phyloP scores from a whole-genome alignment of 2,113 vertebrate genomes.

The Anhinga rufa region DNA sequence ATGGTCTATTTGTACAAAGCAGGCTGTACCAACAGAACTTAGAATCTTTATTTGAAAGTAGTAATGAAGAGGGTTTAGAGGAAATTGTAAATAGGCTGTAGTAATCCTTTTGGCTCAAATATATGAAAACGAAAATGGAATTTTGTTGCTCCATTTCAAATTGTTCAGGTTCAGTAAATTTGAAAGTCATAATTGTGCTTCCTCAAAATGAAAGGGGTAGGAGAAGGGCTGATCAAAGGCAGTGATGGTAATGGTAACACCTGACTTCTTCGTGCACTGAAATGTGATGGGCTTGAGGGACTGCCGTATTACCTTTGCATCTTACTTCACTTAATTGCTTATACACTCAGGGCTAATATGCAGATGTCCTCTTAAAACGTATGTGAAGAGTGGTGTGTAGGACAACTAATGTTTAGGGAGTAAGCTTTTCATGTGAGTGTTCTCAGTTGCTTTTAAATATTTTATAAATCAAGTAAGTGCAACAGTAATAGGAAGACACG shows the following conservation, averaged over 20 bases:
- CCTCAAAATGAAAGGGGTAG: neutral
- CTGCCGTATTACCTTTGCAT: neutral
- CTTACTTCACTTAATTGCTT: neutral
- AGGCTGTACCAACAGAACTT: neutral
- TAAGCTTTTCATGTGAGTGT: neutral
- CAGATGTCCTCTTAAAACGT: neutral
- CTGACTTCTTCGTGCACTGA: neutral
- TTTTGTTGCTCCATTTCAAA: neutral
- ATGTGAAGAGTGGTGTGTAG: neutral
- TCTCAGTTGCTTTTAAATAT: neutral
- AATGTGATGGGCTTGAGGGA: neutral
- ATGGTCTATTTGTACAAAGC: neutral
- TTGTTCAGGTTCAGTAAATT: neutral
- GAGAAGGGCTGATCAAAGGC: neutral
- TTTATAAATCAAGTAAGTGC: neutral
- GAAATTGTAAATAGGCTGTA: neutral
- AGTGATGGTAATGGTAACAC: neutral
- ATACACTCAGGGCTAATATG: neutral
- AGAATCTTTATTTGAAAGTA: neutral
- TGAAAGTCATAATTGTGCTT: neutral
- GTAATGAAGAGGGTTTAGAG: neutral
- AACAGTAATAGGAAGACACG: neutral
- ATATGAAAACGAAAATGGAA: neutral
- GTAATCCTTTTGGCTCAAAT: neutral
- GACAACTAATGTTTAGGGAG: neutral